phyloP scores from a whole-genome alignment of 2,888 invertebrate genomes.

The Mythimna loreyi region DNA sequence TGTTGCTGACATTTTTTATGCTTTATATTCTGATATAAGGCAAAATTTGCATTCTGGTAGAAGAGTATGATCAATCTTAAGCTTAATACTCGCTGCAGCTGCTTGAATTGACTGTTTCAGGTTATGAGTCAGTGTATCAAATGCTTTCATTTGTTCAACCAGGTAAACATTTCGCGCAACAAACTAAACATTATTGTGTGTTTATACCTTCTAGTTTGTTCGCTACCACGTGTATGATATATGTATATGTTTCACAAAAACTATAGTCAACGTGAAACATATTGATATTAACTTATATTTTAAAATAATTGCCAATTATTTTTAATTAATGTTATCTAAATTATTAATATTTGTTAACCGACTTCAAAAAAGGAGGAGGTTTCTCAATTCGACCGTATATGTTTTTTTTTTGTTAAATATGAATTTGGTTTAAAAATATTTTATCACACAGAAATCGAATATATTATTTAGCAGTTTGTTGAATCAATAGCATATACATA shows the following conservation, averaged over 20 bases:
- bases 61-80: not conserved
- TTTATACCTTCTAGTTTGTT: not conserved
- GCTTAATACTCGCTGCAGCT: not conserved
- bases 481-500: slow-evolving; percentile 18
- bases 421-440: slow-evolving; percentile 3
- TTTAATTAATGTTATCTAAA: slow-evolving; percentile 6
- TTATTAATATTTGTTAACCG: not conserved
- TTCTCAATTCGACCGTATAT: too few species aligned
- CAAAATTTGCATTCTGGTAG: not conserved
- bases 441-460: slow-evolving; percentile 11
- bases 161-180: slow-evolving; percentile 26
- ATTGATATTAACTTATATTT: slow-evolving; percentile 5
- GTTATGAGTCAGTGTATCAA: slow-evolving; percentile 33
- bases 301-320: slow-evolving; percentile 35
- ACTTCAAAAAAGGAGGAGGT: too few species aligned
- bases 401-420: slow-evolving; percentile 3
- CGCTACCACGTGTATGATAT: slow-evolving; percentile 15
- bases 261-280: not conserved
- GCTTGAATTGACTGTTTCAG: slow-evolving; percentile 4
- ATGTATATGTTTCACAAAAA: slow-evolving; percentile 8
- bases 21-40: not conserved
- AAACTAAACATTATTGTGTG: slow-evolving; percentile 33
- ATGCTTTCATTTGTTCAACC: slow-evolving; percentile 45
- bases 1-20: slow-evolving; percentile 2
- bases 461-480: slow-evolving; percentile 29